Percentiles rank a stretch among this genome's conserved stretches.
Conservation (phyloP, 2,888 invertebrate genomes). For the Chydorus sphaericus region DNA sequence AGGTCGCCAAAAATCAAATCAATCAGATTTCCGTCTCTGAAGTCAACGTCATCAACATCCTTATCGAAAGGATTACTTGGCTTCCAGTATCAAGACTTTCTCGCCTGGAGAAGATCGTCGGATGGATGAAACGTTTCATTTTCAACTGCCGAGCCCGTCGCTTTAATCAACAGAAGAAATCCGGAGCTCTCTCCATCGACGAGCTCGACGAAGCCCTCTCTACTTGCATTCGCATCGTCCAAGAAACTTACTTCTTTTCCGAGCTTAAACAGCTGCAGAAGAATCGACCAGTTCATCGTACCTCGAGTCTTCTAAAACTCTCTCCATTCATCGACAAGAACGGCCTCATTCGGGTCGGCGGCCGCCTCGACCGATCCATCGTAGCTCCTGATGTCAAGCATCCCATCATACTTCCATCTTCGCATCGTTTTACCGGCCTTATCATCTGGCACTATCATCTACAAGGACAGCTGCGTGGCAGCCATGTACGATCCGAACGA, state of each 20-base stretch:
- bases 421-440: neutral
- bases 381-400: neutral
- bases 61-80: too few species aligned
- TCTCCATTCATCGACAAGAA: constrained; percentile 6
- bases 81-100: too few species aligned
- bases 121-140: neutral
- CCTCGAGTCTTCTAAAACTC: neutral
- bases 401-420: neutral
- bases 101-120: too few species aligned
- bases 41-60: too few species aligned
- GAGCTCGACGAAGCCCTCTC: neutral
- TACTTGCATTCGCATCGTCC: neutral
- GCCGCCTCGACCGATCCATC: neutral
- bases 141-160: neutral
- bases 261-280: neutral
- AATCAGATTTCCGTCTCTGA: too few species aligned
- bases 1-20: too few species aligned
- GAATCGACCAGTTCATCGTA: neutral
- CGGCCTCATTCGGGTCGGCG: neutral
- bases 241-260: neutral
- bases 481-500: neutral
- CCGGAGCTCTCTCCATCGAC: neutral
- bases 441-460: neutral
- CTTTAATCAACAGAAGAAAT: neutral
- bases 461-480: constrained; percentile 14